A percentile compares a stretch with the other conserved stretches of the same genome.
Evolutionary conservation across 2,888 invertebrate genomes (phyloP).

Genomic region (Meloe dianella): DNA sequence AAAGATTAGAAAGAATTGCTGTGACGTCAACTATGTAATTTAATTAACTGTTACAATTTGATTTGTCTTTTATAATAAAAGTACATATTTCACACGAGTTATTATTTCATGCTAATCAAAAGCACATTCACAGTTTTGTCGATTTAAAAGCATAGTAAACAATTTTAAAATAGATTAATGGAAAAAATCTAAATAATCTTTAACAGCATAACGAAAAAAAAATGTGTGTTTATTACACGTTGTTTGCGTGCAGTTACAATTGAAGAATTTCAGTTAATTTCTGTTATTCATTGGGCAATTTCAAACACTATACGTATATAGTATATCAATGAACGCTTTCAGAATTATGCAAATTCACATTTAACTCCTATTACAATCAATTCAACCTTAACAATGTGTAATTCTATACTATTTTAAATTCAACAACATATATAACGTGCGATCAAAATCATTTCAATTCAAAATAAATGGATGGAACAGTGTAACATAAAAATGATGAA

Average conservation of each 20-base stretch:
- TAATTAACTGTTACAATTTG: slow-evolving; percentile 1
- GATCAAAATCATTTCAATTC: neutral
- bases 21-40: neutral
- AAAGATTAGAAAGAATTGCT: neutral
- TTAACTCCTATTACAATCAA: slow-evolving; percentile 12
- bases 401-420: slow-evolving; percentile 13
- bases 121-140: slow-evolving; percentile 9
- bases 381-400: slow-evolving; percentile 12
- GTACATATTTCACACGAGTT: neutral
- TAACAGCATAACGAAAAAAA: neutral
- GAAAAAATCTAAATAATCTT: no score
- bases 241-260: slow-evolving; percentile 11
- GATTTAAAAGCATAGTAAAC: slow-evolving; percentile 10
- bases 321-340: neutral
- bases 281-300: slow-evolving; percentile 10
- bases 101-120: slow-evolving; percentile 10
- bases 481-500: neutral
- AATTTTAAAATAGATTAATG: neutral
- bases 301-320: neutral
- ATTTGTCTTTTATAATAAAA: neutral
- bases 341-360: slow-evolving; percentile 11
- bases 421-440: neutral
- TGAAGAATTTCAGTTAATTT: slow-evolving; percentile 12
- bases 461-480: neutral
- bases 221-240: no score